Base-by-base conservation (phyloP, 2,797 vertebrate species). In the Mormyrops attenuatus region DNA sequence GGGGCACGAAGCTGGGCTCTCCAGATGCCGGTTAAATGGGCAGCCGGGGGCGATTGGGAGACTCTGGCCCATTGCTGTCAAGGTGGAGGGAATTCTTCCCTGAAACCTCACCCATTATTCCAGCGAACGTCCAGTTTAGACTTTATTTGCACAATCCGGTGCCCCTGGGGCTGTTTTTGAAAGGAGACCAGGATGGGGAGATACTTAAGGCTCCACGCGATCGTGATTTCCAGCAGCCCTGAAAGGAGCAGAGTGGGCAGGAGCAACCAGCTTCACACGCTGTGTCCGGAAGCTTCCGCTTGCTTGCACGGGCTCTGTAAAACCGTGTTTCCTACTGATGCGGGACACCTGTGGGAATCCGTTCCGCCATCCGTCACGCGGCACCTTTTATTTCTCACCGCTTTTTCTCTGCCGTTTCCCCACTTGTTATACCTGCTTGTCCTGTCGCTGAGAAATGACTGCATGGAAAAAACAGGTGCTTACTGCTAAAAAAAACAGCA, bases 401-500 rank as follows among this genome's bases (percentile, higher is more conserved):
- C 82, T 50, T 1, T 5, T 50, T 22, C 41, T 26, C 82, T 22
- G 17, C 2, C 20, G 0, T 49, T 49, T 47, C n/a, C 41, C 20
- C 41, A 6, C 5, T n/a, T 44, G 17, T 9, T 20, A 49, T 47
- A 49, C 38, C 44, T 80, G 7, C 22, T 49, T 50, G 80, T 49
- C 34, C 17, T 22, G 20, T 41, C 13, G 3, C 22, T 22, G 47
- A 85, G 82, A 50, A 85, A 22, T 26, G 41, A 44, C 44, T 50
- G 41, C 13, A 9, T 53, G 44, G 17, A 20, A 26, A 30, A 89
- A 17, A 7, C 2, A 52, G 92, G 93, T 91, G 92, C 91, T 89
- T 89, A 87, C 89, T 92, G 93, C 91, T 66, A 89, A 90, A 93
- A 94, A 92, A 85, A 90, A 89, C 85, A 92, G 91, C 89, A 86